phyloP scores from a whole-genome alignment of 92 coral and sea anemone species.

The Porites lobata region DNA sequence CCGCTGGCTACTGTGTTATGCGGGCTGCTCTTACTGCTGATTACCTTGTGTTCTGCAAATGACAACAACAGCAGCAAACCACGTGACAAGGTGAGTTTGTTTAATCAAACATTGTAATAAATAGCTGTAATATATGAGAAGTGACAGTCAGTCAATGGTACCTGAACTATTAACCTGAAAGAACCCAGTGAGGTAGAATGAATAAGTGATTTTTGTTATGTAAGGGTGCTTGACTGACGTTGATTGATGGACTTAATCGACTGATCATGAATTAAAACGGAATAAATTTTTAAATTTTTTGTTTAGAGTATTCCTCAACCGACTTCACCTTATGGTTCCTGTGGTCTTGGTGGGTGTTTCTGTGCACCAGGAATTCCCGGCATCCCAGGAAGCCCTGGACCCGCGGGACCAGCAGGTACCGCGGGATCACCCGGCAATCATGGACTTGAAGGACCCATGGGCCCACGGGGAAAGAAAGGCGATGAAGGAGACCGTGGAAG shows the following conservation, averaged over 20 bases:
- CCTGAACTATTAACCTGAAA: too few species aligned
- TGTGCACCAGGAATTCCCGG: constrained; percentile 32
- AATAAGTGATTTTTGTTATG: too few species aligned
- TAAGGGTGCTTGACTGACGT: too few species aligned
- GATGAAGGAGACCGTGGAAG: constrained; percentile 11
- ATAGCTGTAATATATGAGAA: not conserved
- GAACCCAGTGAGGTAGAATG: too few species aligned
- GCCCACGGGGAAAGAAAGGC: constrained; percentile 19
- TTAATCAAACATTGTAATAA: too few species aligned
- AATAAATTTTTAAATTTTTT: too few species aligned
- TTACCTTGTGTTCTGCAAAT: not conserved
- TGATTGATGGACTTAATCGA: too few species aligned
- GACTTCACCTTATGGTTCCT: not conserved
- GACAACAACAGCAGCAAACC: not conserved
- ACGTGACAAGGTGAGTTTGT: not conserved
- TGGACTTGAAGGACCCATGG: constrained; percentile 26
- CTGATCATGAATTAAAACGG: too few species aligned
- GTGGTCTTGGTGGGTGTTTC: not conserved
- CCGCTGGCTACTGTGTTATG: not conserved
- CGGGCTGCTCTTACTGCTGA: not conserved
- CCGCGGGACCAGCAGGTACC: constrained; percentile 23
- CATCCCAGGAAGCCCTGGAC: constrained; percentile 32
- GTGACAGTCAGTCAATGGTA: too few species aligned
- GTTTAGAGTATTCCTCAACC: not conserved
- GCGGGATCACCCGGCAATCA: constrained; percentile 32